phyloP scores from a whole-genome alignment of 64 coral and sea anemone species.

The Porites lutea region DNA sequence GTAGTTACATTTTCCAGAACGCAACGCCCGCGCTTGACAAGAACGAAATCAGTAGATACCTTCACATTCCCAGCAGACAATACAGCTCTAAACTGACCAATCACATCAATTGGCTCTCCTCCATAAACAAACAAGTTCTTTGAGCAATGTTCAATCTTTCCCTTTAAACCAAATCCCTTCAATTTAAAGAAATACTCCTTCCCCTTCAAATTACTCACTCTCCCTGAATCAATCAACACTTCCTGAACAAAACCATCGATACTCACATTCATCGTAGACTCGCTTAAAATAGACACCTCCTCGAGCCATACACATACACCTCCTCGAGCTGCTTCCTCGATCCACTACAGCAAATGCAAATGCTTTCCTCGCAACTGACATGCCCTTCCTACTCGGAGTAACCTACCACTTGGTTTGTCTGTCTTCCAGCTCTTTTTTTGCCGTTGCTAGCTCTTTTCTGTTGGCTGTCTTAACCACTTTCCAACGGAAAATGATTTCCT shows the following conservation, averaged over 20 bases:
- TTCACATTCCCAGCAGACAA: not conserved
- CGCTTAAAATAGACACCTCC: not conserved
- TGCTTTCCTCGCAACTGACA: not conserved
- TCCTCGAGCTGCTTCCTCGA: not conserved
- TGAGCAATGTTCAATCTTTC: not conserved
- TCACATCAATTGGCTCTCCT: not conserved
- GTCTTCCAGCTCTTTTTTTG: no score
- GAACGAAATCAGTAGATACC: not conserved
- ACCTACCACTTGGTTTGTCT: no score
- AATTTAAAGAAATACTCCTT: constrained; percentile 29
- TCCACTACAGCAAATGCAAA: not conserved
- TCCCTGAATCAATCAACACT: constrained; percentile 64
- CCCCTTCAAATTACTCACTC: constrained; percentile 57
- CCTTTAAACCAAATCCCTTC: constrained; percentile 7
- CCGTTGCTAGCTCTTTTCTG: no score
- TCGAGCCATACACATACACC: no score
- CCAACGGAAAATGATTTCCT: no score
- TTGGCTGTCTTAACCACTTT: no score
- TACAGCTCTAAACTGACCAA: not conserved
- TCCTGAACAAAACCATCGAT: constrained; percentile 53
- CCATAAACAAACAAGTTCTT: constrained; percentile 57
- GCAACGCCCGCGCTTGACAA: not conserved
- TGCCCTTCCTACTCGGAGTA: no score
- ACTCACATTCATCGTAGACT: constrained; percentile 37
- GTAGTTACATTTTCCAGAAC: not conserved